Percentiles rank a stretch among this genome's conserved stretches.
These are phyloP conservation scores for Noctua janthe DNA, from an alignment of 2,888 invertebrate species.

Conservation along the genomic window DNA sequence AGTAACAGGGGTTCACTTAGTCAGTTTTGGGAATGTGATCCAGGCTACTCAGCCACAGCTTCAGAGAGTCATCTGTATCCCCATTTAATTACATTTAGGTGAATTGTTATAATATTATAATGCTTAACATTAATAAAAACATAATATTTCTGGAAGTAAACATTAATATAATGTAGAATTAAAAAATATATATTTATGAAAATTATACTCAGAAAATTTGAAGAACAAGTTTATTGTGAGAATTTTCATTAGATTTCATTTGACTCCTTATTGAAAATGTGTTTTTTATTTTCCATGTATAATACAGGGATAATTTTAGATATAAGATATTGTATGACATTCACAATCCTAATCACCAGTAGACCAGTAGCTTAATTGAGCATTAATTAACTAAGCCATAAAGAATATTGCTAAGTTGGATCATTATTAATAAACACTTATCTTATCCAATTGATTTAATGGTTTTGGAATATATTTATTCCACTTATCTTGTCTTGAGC, in stretches of 20 bases:
- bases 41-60: background rate
- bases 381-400: conserved; percentile 25
- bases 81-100: background rate
- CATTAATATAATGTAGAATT: background rate
- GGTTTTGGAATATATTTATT: background rate
- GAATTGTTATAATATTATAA: background rate
- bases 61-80: background rate
- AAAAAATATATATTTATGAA: background rate
- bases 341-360: conserved; percentile 11
- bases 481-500: background rate
- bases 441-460: background rate
- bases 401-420: conserved; percentile 6
- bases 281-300: background rate
- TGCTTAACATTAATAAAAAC: background rate
- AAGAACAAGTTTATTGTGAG: background rate
- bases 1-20: background rate
- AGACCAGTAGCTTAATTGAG: background rate
- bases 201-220: background rate
- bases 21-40: background rate
- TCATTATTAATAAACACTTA: conserved; percentile 17
- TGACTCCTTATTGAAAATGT: background rate
- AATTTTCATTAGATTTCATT: background rate
- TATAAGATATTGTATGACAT: background rate
- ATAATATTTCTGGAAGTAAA: background rate
- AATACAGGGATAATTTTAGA: background rate